Evolutionary conservation across 2,797 vertebrate species (phyloP).

Genomic region (Gallirallus australis): DNA sequence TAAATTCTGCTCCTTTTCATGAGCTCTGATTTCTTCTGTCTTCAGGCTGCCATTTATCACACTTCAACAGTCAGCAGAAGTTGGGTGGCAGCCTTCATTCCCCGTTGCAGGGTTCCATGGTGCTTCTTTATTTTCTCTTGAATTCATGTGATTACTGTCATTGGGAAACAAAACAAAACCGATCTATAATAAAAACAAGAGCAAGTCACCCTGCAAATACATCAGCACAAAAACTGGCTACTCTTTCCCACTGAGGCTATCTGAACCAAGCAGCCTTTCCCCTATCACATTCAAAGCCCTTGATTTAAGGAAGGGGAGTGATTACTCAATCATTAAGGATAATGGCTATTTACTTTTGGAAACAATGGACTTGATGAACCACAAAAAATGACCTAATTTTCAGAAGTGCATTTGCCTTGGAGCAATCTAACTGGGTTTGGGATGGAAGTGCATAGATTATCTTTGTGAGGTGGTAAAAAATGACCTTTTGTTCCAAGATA

Average conservation of each 20-base stretch:
- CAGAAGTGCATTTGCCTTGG: not conserved
- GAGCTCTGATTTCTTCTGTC: not conserved
- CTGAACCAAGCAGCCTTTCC: constrained; percentile 37
- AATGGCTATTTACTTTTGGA: constrained; percentile 56
- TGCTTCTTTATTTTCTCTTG: not conserved
- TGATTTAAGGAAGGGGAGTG: constrained; percentile 44
- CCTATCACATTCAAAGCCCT: constrained; percentile 23
- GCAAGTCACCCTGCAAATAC: not conserved
- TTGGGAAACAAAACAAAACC: not conserved
- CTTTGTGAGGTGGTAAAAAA: not conserved
- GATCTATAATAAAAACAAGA: constrained; percentile 38
- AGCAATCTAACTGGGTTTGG: not conserved
- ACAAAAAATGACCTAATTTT: constrained; percentile 39
- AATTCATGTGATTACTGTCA: not conserved
- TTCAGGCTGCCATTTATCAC: not conserved
- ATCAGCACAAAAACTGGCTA: not conserved
- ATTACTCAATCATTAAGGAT: constrained; percentile 30
- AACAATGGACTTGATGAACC: constrained; percentile 61
- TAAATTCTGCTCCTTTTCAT: not conserved
- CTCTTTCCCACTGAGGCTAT: constrained; percentile 4
- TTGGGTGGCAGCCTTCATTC: not conserved
- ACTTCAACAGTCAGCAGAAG: not conserved
- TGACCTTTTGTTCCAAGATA: constrained; percentile 23
- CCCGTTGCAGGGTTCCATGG: not conserved
- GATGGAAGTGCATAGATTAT: not conserved